Evolutionary conservation across 2,888 invertebrate genomes (phyloP).

Genomic region (Malthinus seriepunctatus): DNA sequence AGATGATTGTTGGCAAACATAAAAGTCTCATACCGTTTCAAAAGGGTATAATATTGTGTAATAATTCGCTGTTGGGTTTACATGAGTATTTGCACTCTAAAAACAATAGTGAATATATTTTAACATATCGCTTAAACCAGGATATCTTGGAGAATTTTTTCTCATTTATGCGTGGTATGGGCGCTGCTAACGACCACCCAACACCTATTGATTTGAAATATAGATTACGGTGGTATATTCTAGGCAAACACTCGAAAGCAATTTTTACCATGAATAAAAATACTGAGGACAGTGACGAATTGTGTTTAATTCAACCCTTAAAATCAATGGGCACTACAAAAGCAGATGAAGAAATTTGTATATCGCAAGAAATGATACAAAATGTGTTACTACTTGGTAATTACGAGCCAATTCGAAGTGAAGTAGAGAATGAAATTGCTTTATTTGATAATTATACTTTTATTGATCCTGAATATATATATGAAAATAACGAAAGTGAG

Average conservation of each 20-base stretch:
- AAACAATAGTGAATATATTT: neutral
- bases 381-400: neutral
- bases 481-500: neutral
- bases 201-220: neutral
- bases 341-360: neutral
- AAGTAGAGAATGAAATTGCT: neutral
- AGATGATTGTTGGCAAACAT: constrained; percentile 29
- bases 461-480: neutral
- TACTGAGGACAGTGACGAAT: too few relatives aligned
- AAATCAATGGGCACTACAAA: too few relatives aligned
- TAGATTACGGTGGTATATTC: neutral
- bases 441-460: neutral
- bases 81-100: neutral
- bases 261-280: neutral
- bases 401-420: neutral
- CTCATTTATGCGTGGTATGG: neutral
- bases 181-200: neutral
- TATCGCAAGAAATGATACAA: neutral
- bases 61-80: neutral
- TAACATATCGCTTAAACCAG: neutral
- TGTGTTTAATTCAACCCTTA: too few relatives aligned
- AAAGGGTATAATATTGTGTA: neutral
- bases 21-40: constrained; percentile 25
- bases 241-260: neutral
- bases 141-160: neutral